Conservation (phyloP, 2,797 vertebrate genomes). For the Pygocentrus nattereri region DNA sequence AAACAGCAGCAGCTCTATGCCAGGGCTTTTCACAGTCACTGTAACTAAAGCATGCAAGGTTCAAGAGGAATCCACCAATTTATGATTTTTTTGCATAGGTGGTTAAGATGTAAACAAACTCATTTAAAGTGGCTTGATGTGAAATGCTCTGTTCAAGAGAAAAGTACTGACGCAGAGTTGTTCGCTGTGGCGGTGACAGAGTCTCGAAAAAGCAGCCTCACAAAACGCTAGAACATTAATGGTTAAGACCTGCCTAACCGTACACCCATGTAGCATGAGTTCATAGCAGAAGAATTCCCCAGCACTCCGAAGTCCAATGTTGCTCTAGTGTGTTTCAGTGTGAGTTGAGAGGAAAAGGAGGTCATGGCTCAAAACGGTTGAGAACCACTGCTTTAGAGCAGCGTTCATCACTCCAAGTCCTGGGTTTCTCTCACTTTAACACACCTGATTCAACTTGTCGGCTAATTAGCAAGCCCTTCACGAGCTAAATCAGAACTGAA, state of each 20-base stretch:
- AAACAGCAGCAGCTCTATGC: no score
- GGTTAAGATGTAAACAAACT: no score
- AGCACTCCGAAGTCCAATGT: neutral
- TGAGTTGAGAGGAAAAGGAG: neutral
- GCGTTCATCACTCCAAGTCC: constrained; percentile 20
- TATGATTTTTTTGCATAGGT: no score
- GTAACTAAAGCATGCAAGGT: neutral
- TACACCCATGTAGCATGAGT: neutral
- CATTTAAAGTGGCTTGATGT: no score
- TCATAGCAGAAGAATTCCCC: neutral
- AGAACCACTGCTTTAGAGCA: constrained; percentile 14
- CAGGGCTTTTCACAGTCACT: neutral
- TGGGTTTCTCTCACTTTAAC: neutral
- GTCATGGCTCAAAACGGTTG: neutral
- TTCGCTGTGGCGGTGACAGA: no score
- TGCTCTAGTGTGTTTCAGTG: neutral
- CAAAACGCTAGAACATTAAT: no score
- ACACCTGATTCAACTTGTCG: neutral
- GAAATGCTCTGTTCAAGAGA: no score
- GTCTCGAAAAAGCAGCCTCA: no score
- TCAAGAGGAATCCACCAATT: no score
- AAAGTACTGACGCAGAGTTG: no score
- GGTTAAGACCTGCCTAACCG: neutral
- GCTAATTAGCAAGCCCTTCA: neutral
- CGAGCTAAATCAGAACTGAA: constrained; percentile 1